Conservation (phyloP, 2,888 invertebrate genomes). For the Diloba caeruleocephala region DNA sequence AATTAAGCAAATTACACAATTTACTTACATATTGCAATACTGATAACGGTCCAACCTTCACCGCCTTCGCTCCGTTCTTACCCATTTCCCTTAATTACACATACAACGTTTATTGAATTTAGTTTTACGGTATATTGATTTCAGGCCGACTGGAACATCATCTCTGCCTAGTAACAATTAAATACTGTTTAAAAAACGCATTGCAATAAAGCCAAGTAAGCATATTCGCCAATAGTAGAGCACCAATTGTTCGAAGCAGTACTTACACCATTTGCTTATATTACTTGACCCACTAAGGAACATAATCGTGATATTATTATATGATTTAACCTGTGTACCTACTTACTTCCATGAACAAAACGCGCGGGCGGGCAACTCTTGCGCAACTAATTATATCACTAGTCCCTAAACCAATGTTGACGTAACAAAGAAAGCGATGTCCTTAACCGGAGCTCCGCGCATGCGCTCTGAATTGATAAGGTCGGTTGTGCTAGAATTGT, state of each 20-base stretch:
- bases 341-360: background rate
- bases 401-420: constrained; percentile 72
- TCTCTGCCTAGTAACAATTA: too few species aligned
- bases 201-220: too few species aligned
- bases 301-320: constrained; percentile 11
- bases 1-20: constrained; percentile 27
- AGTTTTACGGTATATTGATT: too few species aligned
- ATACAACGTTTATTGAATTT: too few species aligned
- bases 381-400: constrained; percentile 73
- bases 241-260: too few species aligned
- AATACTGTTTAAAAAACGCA: too few species aligned
- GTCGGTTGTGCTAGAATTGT: constrained; percentile 36
- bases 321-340: constrained; percentile 18
- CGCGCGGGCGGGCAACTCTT: constrained; percentile 40
- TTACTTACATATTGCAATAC: constrained; percentile 11
- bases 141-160: too few species aligned
- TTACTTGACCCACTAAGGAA: background rate
- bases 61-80: constrained; percentile 14
- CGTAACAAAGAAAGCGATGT: constrained; percentile 83
- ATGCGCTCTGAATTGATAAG: constrained; percentile 74
- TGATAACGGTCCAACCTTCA: constrained; percentile 35
- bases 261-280: too few species aligned
- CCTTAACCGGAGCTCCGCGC: constrained; percentile 74
- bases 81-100: constrained; percentile 38
- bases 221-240: too few species aligned